Evolutionary conservation across 1,140 invertebrate genomes (phyloP), one percentile per base, ranked within the genome.

Genomic region (Sarcophaga peregrina): DNA sequence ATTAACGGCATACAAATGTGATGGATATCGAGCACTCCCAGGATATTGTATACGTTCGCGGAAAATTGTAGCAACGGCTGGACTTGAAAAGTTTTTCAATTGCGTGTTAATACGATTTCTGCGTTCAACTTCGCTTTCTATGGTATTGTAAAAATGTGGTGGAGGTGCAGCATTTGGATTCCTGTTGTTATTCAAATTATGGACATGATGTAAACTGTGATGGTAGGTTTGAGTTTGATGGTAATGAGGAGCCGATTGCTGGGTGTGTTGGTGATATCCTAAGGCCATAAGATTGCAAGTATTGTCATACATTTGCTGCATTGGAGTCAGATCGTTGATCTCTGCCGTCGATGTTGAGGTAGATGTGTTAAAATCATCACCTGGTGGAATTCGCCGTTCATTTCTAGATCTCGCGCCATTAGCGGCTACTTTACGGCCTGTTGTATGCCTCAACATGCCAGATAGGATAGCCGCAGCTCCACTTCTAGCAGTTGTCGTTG

Each of bases 51-150:
- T 89, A 17, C 89, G 86, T 25, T 90, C 89, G 50, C 89, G 58
- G 74, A 88, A 90, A 68, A 90, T 90, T 46, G 89, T 90, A 11
- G 89, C 84, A 0, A 90, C 85, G 1, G 87, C 85, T 7, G 83
- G 81, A 8, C 84, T 80, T 8, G 72, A 82, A 7, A 84, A 80
- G 82, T 88, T 86, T 58, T 87, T 88, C 7, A 90, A 82, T 72
- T 90, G 89, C 8, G 86, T 86, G 54, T 90, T 90, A n/a, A 90
- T 89, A 46, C 89, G 86, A 82, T 90, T 90, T 17, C 88, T 75
- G 0, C 89, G 86, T 80, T 90, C 89, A 78, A 90, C 89, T 62
- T 90, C 89, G 82, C 86, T 88, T 81, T 90, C 89, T 20, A 90
- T 83, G 13, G 88, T 89, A 15, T 89, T 89, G 83, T 88, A 89